A percentile compares a stretch with the other conserved stretches of the same genome.
These are phyloP conservation scores for Xerus inauris DNA, from an alignment of 2,113 vertebrate species.

Conservation along the genomic window DNA sequence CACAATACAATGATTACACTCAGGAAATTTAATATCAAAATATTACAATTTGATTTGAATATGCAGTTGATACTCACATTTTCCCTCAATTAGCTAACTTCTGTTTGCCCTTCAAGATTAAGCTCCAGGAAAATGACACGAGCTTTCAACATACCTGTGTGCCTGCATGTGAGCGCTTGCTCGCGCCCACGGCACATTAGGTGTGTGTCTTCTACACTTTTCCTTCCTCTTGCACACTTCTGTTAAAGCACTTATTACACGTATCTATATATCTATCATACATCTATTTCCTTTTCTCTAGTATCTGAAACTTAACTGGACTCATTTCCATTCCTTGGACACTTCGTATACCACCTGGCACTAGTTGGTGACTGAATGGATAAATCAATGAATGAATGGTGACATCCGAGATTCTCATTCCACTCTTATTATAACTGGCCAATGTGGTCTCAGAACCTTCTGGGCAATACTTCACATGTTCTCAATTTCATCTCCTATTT, in stretches of 20 bases:
- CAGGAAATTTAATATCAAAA: conserved; percentile 8
- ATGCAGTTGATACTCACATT: not conserved
- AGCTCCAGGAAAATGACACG: not conserved
- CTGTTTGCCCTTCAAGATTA: conserved; percentile 13
- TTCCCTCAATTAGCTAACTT: not conserved
- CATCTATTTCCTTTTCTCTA: not conserved
- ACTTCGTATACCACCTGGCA: not conserved
- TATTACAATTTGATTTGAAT: conserved; percentile 39
- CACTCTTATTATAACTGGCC: not conserved
- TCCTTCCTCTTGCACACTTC: not conserved
- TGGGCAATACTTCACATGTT: not conserved
- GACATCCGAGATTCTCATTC: not conserved
- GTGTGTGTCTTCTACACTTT: not conserved
- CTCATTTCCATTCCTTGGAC: not conserved
- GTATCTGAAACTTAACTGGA: not conserved
- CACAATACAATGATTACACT: not conserved
- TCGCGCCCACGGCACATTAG: fast-evolving
- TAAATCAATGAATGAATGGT: not conserved
- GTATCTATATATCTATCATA: too few species aligned
- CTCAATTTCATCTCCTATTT: not conserved
- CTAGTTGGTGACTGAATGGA: not conserved
- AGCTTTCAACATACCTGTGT: not conserved
- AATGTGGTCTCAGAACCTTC: not conserved
- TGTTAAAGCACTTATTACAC: not conserved
- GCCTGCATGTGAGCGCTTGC: not conserved